A percentile compares a stretch with the other conserved stretches of the same genome.
phyloP scores from a whole-genome alignment of 2,113 vertebrate species.

The Eclectus roratus region DNA sequence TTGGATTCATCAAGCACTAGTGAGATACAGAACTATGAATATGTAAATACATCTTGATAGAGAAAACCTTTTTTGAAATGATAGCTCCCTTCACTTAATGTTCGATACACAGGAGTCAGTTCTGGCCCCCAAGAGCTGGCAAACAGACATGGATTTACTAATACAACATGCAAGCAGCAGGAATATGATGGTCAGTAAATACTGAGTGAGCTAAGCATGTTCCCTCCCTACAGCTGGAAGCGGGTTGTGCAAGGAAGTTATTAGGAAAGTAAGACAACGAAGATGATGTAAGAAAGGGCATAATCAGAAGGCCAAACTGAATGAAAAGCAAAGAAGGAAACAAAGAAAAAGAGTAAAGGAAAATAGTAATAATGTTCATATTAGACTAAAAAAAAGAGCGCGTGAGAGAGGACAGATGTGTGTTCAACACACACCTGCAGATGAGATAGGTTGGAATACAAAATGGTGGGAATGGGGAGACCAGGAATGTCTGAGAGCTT shows the following conservation, averaged over 20 bases:
- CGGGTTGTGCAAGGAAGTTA: background rate
- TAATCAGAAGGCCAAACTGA: background rate
- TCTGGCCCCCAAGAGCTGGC: background rate
- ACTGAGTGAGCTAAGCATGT: fast-evolving
- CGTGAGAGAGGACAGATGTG: background rate
- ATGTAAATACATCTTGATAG: background rate
- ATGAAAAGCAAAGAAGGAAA: background rate
- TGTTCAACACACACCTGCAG: background rate
- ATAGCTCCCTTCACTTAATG: background rate
- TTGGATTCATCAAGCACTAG: background rate
- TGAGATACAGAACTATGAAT: background rate
- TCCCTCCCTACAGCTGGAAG: background rate
- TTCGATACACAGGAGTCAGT: fast-evolving
- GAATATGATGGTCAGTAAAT: background rate
- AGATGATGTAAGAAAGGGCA: background rate
- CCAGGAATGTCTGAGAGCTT: background rate
- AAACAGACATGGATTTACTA: background rate
- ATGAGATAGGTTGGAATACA: background rate
- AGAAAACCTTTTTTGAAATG: background rate
- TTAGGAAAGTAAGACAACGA: background rate
- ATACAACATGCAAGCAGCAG: background rate
- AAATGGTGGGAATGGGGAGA: background rate
- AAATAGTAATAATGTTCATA: background rate
- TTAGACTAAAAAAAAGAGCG: background rate
- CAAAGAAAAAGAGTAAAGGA: background rate